A percentile compares a stretch with the other conserved stretches of the same genome.
Conservation (phyloP, 2,797 vertebrate genomes). For the Mycteria americana region DNA sequence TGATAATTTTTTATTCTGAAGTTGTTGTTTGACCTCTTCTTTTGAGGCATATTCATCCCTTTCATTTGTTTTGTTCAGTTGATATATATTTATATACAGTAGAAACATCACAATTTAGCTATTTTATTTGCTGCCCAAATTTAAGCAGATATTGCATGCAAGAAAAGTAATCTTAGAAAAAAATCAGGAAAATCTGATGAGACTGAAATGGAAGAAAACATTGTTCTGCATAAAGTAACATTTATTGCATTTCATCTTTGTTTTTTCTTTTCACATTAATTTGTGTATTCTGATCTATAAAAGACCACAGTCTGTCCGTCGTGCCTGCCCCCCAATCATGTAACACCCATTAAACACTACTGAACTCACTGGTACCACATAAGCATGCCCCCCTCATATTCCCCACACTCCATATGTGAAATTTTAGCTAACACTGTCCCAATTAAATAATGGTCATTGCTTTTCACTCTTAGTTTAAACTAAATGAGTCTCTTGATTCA, state of each 20-base stretch:
- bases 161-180: neutral
- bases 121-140: slow-evolving; percentile 1
- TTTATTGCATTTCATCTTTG: neutral
- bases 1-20: neutral
- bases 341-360: neutral
- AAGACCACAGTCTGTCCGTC: rapidly evolving
- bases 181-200: neutral
- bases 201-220: neutral
- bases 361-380: neutral
- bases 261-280: neutral
- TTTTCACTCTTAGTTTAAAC: neutral
- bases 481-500: neutral
- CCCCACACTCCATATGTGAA: neutral
- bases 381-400: neutral
- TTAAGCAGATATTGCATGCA: neutral
- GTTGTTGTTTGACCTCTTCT: neutral
- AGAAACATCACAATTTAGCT: neutral
- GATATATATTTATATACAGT: neutral
- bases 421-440: neutral
- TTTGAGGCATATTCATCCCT: neutral
- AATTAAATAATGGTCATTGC: neutral
- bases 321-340: rapidly evolving
- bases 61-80: neutral
- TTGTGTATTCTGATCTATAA: neutral
- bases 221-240: neutral